Percentiles rank a stretch among this genome's conserved stretches.
These are phyloP conservation scores for Laodelphax striatellus DNA, from an alignment of 1,140 invertebrate genomes.

Conservation along the genomic window DNA sequence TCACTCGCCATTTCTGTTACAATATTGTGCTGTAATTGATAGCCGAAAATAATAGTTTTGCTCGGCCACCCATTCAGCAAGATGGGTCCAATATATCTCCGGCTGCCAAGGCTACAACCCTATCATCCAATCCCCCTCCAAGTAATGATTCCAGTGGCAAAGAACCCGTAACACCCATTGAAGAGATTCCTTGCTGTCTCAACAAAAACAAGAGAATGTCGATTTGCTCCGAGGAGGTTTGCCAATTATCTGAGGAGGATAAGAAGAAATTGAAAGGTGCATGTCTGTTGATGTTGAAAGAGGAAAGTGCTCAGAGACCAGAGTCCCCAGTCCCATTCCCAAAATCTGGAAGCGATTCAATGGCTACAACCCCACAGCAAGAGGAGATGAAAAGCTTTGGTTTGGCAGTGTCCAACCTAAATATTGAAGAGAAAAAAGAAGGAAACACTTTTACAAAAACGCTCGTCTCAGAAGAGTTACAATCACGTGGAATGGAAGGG, in stretches of 20 bases:
- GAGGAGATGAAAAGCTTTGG: neutral
- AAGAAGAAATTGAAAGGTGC: neutral
- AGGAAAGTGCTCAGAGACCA: neutral
- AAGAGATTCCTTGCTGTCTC: neutral
- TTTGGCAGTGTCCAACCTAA: neutral
- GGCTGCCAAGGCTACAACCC: neutral
- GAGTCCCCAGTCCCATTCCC: constrained; percentile 12
- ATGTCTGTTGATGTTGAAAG: neutral
- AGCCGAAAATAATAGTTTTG: neutral
- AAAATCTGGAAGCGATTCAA: neutral
- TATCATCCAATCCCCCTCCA: constrained; percentile 5
- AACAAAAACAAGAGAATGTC: constrained; percentile 19
- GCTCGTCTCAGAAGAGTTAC: neutral
- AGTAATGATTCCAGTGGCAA: too few species aligned
- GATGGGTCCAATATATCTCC: neutral
- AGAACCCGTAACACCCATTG: neutral
- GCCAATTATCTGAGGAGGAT: constrained; percentile 7
- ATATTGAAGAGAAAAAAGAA: neutral
- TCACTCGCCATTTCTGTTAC: too few species aligned
- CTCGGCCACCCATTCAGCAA: neutral
- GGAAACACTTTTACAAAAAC: neutral
- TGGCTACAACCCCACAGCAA: neutral
- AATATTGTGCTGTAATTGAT: too few species aligned
- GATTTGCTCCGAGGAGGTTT: constrained; percentile 21
- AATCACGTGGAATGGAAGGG: neutral